Percentiles rank a stretch among this genome's conserved stretches.
Conservation (phyloP, 1,140 invertebrate species). For the Magallana angulata region DNA sequence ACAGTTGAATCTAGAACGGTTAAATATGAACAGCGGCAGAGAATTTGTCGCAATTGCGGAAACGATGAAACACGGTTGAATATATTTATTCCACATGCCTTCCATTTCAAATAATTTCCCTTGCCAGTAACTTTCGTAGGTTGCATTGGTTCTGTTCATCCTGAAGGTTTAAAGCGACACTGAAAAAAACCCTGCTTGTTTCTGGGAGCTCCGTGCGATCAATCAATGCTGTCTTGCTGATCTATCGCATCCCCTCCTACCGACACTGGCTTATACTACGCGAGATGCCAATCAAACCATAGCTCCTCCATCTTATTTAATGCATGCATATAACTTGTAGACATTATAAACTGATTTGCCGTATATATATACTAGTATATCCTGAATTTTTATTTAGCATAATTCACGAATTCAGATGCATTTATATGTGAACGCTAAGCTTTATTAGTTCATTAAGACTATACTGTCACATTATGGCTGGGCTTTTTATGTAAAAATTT, state of each 20-base stretch:
- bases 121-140: not conserved
- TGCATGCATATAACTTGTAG: no score
- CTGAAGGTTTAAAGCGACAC: slow-evolving; percentile 1
- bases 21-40: slow-evolving; percentile 45
- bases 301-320: no score
- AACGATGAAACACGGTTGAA: slow-evolving; percentile 40
- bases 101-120: slow-evolving; percentile 27
- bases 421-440: no score
- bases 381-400: no score
- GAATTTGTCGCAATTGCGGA: slow-evolving; percentile 42
- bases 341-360: no score
- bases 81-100: slow-evolving; percentile 14
- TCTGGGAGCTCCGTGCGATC: not conserved
- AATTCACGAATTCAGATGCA: no score
- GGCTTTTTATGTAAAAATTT: no score
- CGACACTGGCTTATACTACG: not conserved
- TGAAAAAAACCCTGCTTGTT: not conserved
- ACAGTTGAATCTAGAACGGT: slow-evolving; percentile 33
- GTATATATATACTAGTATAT: no score
- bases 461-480: no score
- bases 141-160: not conserved
- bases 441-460: no score
- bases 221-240: not conserved
- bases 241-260: not conserved
- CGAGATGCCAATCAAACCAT: not conserved